Conservation (phyloP, 2,113 vertebrate species). For the Egretta garzetta region DNA sequence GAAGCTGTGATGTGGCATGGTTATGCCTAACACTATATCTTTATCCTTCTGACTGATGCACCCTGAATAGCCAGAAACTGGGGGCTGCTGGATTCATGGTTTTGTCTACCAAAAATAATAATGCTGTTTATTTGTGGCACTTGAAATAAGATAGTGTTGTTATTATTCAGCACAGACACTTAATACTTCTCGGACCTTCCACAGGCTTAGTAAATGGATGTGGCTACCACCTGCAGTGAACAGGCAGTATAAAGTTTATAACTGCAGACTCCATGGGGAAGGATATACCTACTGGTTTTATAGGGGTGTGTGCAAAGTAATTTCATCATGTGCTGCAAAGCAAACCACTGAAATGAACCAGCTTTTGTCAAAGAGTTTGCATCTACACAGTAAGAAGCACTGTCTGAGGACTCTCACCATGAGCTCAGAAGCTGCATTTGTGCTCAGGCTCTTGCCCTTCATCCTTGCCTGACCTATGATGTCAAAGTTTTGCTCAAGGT, state of each 20-base stretch:
- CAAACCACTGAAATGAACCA: not conserved
- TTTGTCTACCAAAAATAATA: not conserved
- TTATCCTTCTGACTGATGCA: rapidly evolving
- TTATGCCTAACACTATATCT: not conserved
- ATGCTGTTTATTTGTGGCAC: not conserved
- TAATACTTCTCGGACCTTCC: not conserved
- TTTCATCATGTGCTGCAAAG: not conserved
- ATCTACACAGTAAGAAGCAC: not conserved
- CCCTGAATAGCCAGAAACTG: not conserved
- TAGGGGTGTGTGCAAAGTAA: not conserved
- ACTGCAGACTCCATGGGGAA: not conserved
- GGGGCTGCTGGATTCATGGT: not conserved
- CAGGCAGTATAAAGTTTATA: not conserved
- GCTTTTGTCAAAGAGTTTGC: not conserved
- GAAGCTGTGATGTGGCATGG: not conserved
- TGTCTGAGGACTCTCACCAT: not conserved
- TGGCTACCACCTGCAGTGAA: not conserved
- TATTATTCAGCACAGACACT: not conserved
- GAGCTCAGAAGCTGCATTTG: not conserved
- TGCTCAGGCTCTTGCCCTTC: not conserved
- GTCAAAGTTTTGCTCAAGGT: not conserved
- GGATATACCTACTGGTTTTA: not conserved
- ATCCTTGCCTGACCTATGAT: not conserved
- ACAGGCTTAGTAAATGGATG: not conserved
- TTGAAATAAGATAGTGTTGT: not conserved